A percentile compares a stretch with the other conserved stretches of the same genome.
These are phyloP conservation scores for Pipistrellus pygmaeus DNA, from an alignment of 2,797 vertebrate genomes.

Conservation along the genomic window DNA sequence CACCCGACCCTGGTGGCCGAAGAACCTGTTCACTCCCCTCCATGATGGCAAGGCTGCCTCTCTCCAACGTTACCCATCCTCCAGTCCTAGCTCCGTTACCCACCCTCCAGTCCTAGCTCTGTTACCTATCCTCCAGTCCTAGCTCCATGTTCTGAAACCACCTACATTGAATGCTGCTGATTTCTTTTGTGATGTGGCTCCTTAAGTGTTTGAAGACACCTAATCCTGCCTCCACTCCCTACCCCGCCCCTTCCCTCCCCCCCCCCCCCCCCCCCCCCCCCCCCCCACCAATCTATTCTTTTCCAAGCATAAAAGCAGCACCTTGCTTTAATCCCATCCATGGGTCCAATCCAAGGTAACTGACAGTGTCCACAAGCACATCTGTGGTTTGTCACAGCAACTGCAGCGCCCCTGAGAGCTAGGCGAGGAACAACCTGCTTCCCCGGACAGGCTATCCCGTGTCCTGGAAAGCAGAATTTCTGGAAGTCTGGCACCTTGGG, in stretches of 20 bases:
- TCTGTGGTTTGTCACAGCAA: background rate
- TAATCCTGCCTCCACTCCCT: background rate
- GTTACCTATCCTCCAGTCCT: background rate
- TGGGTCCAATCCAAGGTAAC: background rate
- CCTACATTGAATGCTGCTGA: background rate
- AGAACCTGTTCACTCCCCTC: background rate
- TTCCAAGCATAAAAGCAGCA: background rate
- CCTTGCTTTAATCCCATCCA: background rate
- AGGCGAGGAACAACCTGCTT: background rate
- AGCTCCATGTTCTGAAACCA: background rate
- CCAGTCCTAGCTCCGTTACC: background rate
- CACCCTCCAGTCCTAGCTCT: background rate
- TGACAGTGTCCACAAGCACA: background rate
- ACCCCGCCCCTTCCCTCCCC: too few species aligned
- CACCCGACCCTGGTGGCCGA: background rate
- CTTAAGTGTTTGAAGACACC: background rate
- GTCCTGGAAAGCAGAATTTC: constrained; percentile 20
- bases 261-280: too few species aligned
- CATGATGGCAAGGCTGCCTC: background rate
- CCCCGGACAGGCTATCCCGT: background rate
- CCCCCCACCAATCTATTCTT: background rate
- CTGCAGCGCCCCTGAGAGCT: background rate
- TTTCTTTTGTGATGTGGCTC: background rate
- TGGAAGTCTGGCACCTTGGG: background rate
- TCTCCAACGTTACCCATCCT: background rate